Conservation (phyloP, 2,888 invertebrate genomes). For the Heliconius aoede region DNA sequence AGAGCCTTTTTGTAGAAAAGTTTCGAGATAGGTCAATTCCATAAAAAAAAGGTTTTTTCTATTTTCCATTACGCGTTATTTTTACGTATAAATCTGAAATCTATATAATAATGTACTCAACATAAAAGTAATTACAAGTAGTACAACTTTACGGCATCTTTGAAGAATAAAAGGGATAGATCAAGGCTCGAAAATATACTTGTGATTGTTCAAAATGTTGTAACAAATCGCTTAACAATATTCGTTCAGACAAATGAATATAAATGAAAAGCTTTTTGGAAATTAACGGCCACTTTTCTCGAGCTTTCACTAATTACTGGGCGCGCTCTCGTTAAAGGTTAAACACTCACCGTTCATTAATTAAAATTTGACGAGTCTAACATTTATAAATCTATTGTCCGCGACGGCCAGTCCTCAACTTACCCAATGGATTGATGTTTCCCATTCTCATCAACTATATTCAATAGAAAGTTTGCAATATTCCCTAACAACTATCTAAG, state of each 20-base stretch:
- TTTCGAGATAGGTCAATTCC: not conserved
- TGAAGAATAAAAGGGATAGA: not conserved
- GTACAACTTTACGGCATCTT: not conserved
- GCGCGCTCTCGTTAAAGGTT: constrained; percentile 22
- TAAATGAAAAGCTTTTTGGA: constrained; percentile 29
- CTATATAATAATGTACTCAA: not conserved
- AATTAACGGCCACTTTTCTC: constrained; percentile 36
- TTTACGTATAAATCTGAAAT: not conserved
- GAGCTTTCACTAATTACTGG: constrained; percentile 31
- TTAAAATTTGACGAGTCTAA: constrained; percentile 23
- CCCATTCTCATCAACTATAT: constrained; percentile 32
- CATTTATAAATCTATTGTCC: constrained; percentile 30
- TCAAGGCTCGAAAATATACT: not conserved
- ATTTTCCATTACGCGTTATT: not conserved
- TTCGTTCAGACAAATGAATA: constrained; percentile 32
- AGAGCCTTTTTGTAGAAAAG: constrained; percentile 1
- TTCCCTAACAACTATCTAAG: constrained; percentile 35
- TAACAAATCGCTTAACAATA: constrained; percentile 18
- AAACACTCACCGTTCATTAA: constrained; percentile 26
- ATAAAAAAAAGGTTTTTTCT: not conserved
- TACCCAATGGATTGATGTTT: constrained; percentile 25
- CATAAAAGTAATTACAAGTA: not conserved
- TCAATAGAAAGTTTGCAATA: constrained; percentile 29
- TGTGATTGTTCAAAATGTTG: not conserved
- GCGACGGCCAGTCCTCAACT: not conserved